Conservation (phyloP, 2,113 vertebrate genomes). For the Planiliza haematocheilus region DNA sequence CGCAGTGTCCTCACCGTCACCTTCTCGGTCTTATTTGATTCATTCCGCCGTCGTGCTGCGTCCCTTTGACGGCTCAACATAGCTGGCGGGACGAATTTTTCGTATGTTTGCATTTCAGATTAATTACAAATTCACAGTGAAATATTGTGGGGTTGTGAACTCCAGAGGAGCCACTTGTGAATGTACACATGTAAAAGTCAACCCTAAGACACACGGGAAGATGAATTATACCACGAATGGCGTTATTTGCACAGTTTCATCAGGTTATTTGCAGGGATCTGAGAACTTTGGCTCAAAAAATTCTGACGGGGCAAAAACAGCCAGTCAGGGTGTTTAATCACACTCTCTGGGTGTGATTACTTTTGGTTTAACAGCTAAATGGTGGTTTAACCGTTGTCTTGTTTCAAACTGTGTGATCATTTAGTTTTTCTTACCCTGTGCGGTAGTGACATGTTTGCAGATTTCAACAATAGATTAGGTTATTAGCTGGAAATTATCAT, state of each 20-base stretch:
- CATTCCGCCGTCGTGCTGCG: conserved; percentile 14
- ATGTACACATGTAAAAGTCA: background rate
- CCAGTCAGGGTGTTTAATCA: background rate
- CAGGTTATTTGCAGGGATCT: conserved; percentile 3
- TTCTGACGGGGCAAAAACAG: background rate
- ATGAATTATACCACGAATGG: background rate
- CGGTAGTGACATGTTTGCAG: background rate
- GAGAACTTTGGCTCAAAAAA: background rate
- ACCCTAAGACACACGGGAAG: background rate
- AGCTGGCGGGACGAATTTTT: conserved; percentile 5
- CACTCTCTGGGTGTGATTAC: background rate
- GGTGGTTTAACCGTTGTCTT: conserved; percentile 1
- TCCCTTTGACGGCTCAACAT: conserved; percentile 22
- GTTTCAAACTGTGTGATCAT: conserved; percentile 3
- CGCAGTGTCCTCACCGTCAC: conserved; percentile 57
- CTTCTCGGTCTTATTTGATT: conserved; percentile 55
- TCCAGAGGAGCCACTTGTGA: background rate
- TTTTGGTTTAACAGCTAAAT: background rate
- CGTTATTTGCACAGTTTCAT: conserved; percentile 3
- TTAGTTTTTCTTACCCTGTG: background rate
- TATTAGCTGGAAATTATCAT: background rate
- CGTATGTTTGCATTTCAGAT: conserved; percentile 5
- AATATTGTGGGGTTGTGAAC: background rate
- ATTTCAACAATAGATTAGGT: background rate
- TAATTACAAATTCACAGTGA: conserved; percentile 18